phyloP scores from a whole-genome alignment of 2,113 vertebrate species.

The Ranitomeya imitator region DNA sequence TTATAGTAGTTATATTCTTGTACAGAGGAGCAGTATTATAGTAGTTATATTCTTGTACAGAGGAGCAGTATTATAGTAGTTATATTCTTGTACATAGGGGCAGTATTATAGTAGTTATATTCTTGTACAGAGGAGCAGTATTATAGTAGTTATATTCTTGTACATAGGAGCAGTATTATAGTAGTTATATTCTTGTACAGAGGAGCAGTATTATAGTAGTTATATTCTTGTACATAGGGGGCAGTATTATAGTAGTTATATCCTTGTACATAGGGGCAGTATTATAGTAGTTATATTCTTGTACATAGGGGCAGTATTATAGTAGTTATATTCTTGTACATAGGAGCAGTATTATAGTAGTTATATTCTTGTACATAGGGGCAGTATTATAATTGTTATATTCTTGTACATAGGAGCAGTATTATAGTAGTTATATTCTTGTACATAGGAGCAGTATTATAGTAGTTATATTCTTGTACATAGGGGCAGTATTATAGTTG shows the following conservation, averaged over 20 bases:
- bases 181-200: too few species aligned
- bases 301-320: background rate
- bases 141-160: constrained; percentile 6
- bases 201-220: constrained; percentile 1
- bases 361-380: background rate
- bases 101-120: constrained; percentile 3
- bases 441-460: background rate
- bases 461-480: constrained; percentile 13
- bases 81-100: background rate
- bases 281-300: constrained; percentile 6
- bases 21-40: background rate
- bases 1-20: constrained; percentile 5
- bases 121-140: background rate
- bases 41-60: constrained; percentile 1
- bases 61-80: constrained; percentile 1
- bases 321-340: background rate
- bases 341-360: background rate
- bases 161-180: background rate
- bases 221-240: background rate
- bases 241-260: too few species aligned
- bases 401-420: background rate
- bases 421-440: background rate
- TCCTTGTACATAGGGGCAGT: background rate
- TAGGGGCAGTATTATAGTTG: background rate
- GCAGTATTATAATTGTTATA: background rate